Evolutionary conservation across 2,113 vertebrate species (phyloP).

Genomic region (Cnemophilus loriae): DNA sequence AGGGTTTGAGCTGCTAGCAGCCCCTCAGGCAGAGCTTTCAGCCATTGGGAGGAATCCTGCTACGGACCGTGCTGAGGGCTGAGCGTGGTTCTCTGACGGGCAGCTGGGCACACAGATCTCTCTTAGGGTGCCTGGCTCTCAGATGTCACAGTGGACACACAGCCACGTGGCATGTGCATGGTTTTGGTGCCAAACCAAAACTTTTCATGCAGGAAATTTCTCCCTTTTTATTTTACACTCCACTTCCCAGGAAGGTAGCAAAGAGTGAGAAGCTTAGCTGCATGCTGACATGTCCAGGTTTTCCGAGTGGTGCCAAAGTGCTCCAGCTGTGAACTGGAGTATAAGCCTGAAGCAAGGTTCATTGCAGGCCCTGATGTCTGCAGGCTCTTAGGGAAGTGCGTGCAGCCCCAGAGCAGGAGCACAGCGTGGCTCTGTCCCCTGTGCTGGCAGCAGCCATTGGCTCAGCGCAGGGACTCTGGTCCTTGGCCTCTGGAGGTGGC

Average conservation of each 20-base stretch:
- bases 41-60: background rate
- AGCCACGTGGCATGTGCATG: fast-evolving
- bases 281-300: background rate
- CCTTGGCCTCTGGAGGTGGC: background rate
- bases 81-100: background rate
- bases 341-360: background rate
- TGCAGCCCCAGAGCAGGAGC: background rate
- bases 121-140: background rate
- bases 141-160: background rate
- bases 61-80: fast-evolving
- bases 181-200: background rate
- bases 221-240: background rate
- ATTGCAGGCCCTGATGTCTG: background rate
- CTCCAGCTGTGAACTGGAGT: background rate
- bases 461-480: background rate
- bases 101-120: background rate
- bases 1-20: background rate
- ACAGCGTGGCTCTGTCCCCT: background rate
- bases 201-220: background rate
- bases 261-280: background rate
- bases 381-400: background rate
- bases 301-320: background rate
- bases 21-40: background rate
- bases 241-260: background rate
- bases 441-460: background rate